Evolutionary conservation across 2,888 invertebrate genomes (phyloP).

Genomic region (Pedicia rivosa): DNA sequence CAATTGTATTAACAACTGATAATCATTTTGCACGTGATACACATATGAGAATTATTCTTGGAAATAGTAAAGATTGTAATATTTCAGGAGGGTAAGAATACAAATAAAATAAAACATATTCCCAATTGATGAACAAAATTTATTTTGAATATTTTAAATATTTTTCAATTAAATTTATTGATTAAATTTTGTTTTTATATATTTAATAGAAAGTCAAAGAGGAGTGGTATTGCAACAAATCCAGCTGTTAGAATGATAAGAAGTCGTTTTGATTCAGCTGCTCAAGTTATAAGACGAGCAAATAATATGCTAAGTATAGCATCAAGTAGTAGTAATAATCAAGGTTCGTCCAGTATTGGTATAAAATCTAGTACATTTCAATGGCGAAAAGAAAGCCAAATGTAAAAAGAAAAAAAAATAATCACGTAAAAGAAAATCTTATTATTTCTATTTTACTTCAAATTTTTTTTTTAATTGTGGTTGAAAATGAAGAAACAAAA

Average conservation of each 20-base stretch:
- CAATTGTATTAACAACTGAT: slow-evolving; percentile 36
- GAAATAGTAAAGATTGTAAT: slow-evolving; percentile 34
- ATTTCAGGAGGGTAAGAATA: slow-evolving; percentile 23
- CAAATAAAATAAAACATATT: neutral
- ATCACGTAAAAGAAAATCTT: too few relatives aligned
- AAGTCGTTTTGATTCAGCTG: slow-evolving; percentile 31
- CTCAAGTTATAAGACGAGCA: slow-evolving; percentile 30
- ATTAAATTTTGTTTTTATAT: neutral
- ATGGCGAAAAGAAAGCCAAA: slow-evolving; percentile 32
- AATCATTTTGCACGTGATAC: slow-evolving; percentile 80
- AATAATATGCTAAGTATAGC: slow-evolving; percentile 25
- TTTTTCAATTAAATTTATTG: neutral
- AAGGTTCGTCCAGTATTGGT: slow-evolving; percentile 32
- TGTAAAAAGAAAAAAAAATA: too few relatives aligned
- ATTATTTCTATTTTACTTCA: too few relatives aligned
- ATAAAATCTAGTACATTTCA: slow-evolving; percentile 33
- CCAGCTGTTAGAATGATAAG: slow-evolving; percentile 67
- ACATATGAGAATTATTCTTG: slow-evolving; percentile 79
- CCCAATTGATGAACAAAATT: neutral
- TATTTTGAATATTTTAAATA: neutral
- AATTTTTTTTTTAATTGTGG: too few relatives aligned
- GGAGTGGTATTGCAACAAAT: slow-evolving; percentile 74
- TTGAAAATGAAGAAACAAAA: too few relatives aligned
- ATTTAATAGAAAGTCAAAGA: slow-evolving; percentile 40
- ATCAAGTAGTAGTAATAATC: slow-evolving; percentile 25